A percentile compares a stretch with the other conserved stretches of the same genome.
Conservation (phyloP, 2,888 invertebrate species). For the Euproctis similis region DNA sequence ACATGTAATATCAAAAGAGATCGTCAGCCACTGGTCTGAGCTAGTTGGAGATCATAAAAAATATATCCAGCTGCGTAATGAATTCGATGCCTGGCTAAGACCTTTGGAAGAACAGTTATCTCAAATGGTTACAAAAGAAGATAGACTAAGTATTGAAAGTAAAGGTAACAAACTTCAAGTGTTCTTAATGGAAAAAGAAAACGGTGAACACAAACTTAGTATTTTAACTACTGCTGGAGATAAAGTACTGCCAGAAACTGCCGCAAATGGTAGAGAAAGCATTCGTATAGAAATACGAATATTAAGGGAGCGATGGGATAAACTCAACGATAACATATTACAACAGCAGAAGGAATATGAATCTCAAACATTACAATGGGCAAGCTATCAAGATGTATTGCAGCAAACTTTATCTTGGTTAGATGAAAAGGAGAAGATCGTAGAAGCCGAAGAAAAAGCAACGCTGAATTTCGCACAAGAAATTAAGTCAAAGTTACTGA, state of each 20-base stretch:
- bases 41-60: constrained; percentile 88
- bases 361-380: constrained; percentile 87
- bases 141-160: constrained; percentile 79
- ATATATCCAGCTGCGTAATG: constrained; percentile 84
- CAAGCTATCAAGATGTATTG: constrained; percentile 89
- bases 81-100: constrained; percentile 85
- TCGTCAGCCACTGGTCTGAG: constrained; percentile 88
- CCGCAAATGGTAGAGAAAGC: constrained; percentile 91
- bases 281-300: constrained; percentile 89
- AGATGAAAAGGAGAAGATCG: constrained; percentile 86
- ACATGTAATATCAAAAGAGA: constrained; percentile 88
- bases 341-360: constrained; percentile 91
- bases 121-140: constrained; percentile 79
- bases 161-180: constrained; percentile 82
- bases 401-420: constrained; percentile 91
- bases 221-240: constrained; percentile 87
- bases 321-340: constrained; percentile 86
- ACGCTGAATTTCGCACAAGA: constrained; percentile 88
- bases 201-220: constrained; percentile 86
- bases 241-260: constrained; percentile 93
- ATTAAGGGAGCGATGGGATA: constrained; percentile 91
- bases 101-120: constrained; percentile 81
- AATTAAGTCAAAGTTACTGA: constrained; percentile 87
- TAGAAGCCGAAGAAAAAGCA: constrained; percentile 81
- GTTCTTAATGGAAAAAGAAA: constrained; percentile 86